Conservation (phyloP, 2,113 vertebrate genomes). For the Sphaerodactylus townsendi region DNA sequence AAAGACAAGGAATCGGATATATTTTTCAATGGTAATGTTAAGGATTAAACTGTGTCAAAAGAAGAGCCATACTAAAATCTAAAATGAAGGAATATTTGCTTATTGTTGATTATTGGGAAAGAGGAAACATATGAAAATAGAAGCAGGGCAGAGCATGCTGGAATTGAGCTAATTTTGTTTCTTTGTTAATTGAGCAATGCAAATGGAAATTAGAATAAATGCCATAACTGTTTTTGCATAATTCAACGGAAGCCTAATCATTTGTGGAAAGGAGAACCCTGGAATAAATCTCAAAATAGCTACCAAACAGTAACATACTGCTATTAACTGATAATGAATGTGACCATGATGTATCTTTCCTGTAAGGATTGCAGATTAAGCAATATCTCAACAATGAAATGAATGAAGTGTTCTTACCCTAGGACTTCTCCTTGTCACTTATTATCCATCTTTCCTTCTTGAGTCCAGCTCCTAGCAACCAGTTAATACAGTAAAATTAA, state of each 20-base stretch:
- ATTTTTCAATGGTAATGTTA: not conserved
- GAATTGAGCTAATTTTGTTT: not conserved
- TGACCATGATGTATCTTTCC: not conserved
- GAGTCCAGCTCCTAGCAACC: constrained; percentile 30
- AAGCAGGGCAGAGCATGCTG: not conserved
- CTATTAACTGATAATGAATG: not conserved
- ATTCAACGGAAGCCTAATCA: not conserved
- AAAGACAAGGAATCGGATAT: not conserved
- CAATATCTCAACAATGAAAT: not conserved
- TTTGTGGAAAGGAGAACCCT: not conserved
- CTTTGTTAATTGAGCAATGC: not conserved
- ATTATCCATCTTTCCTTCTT: not conserved
- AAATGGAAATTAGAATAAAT: not conserved
- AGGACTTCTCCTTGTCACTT: constrained; percentile 7
- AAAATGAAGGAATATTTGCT: constrained; percentile 1
- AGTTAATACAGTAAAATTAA: constrained; percentile 35
- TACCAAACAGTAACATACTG: not conserved
- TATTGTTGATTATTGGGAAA: not conserved
- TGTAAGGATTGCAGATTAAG: constrained; percentile 14
- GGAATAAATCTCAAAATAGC: not conserved
- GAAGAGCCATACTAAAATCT: not conserved
- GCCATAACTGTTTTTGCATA: constrained; percentile 16
- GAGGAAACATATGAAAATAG: not conserved
- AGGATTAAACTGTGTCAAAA: not conserved
- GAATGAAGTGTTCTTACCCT: not conserved